These are phyloP conservation scores for Hesperophylax magnus DNA, from an alignment of 1,140 invertebrate species.

Conservation along the genomic window DNA sequence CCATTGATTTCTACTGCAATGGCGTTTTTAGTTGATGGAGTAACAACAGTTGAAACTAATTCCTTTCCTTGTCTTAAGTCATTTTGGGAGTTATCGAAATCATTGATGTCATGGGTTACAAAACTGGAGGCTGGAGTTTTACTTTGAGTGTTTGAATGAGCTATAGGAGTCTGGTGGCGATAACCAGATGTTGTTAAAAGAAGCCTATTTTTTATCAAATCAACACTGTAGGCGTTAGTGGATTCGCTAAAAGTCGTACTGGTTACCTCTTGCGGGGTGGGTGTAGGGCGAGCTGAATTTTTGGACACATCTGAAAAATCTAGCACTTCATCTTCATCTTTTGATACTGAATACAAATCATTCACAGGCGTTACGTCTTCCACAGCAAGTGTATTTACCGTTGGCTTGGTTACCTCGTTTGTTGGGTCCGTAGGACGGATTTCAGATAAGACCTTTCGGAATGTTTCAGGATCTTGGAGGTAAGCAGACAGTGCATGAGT, in stretches of 20 bases:
- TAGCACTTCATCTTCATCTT: conserved; percentile 81
- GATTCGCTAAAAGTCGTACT: background rate
- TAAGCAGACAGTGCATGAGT: conserved; percentile 86
- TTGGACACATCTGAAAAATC: conserved; percentile 79
- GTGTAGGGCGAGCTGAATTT: conserved; percentile 45
- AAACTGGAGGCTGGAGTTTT: conserved; percentile 55
- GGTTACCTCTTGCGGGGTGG: conserved; percentile 45
- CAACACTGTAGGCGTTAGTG: conserved; percentile 35
- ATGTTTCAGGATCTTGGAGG: conserved; percentile 83
- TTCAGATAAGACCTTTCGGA: conserved; percentile 80
- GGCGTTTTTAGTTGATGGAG: conserved; percentile 62
- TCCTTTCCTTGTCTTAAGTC: conserved; percentile 48
- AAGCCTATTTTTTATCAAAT: conserved; percentile 44
- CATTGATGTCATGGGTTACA: conserved; percentile 46
- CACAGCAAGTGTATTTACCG: conserved; percentile 49
- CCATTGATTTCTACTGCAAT: conserved; percentile 67
- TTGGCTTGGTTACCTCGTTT: conserved; percentile 53
- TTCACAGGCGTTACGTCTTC: conserved; percentile 62
- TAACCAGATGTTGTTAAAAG: conserved; percentile 59
- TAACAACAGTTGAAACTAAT: conserved; percentile 57
- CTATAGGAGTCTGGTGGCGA: conserved; percentile 46
- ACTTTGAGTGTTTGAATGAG: conserved; percentile 59
- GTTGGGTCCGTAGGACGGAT: conserved; percentile 84
- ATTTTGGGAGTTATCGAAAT: conserved; percentile 24
- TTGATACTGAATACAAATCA: conserved; percentile 70